Evolutionary conservation across 2,113 vertebrate genomes (phyloP).

Genomic region (Pleuronectes platessa): DNA sequence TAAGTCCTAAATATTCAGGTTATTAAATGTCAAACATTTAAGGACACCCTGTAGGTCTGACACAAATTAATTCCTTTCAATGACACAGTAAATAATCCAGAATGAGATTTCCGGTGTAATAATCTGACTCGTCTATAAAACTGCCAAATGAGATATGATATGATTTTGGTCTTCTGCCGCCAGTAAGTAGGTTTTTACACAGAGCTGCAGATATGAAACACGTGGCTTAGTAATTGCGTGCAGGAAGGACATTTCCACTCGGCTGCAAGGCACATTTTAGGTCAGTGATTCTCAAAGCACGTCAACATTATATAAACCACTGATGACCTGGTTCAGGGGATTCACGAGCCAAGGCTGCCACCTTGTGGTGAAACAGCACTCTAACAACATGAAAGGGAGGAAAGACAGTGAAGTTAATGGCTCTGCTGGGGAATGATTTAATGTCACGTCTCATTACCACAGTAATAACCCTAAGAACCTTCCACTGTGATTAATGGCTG

Average conservation of each 20-base stretch:
- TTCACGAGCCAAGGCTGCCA: constrained; percentile 33
- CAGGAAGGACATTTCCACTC: constrained; percentile 15
- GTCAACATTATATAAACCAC: constrained; percentile 44
- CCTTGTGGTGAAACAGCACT: constrained; percentile 31
- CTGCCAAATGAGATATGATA: too few species aligned
- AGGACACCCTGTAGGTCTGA: too few species aligned
- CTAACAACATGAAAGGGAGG: not conserved
- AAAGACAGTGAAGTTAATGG: not conserved
- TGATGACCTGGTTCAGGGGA: not conserved
- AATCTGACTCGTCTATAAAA: too few species aligned
- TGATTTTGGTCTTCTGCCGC: too few species aligned
- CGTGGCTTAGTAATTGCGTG: constrained; percentile 25
- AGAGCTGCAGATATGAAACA: not conserved
- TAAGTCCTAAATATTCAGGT: too few species aligned
- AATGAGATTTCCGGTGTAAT: too few species aligned
- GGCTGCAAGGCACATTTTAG: constrained; percentile 36
- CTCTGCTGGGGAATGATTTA: not conserved
- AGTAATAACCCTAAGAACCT: not conserved
- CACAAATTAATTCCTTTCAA: too few species aligned
- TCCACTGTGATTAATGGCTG: constrained; percentile 6
- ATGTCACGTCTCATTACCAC: constrained; percentile 4
- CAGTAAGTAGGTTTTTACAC: not conserved
- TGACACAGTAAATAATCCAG: too few species aligned
- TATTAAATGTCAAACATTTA: too few species aligned
- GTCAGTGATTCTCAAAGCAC: constrained; percentile 54